Percentiles rank a stretch among this genome's conserved stretches.
These are phyloP conservation scores for Dermatophagoides farinae DNA, from an alignment of 1,140 invertebrate species.

Conservation along the genomic window DNA sequence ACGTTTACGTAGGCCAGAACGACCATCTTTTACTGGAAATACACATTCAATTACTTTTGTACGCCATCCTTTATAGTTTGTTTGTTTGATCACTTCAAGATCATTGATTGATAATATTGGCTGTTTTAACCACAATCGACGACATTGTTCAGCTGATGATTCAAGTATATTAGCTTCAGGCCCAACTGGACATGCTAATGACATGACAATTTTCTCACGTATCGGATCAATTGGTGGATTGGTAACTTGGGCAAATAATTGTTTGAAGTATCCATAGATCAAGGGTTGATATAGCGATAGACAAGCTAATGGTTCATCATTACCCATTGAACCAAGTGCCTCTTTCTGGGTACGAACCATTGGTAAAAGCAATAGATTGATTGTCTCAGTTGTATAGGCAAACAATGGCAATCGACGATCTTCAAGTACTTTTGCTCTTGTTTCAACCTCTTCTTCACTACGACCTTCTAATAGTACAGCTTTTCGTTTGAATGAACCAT, in stretches of 20 bases:
- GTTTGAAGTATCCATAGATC: conserved; percentile 94
- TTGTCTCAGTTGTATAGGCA: conserved; percentile 83
- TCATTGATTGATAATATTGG: conserved; percentile 82
- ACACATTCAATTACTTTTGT: conserved; percentile 75
- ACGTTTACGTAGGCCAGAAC: conserved; percentile 48
- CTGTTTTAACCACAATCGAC: conserved; percentile 75
- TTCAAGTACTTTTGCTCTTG: conserved; percentile 15
- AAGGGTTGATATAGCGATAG: conserved; percentile 82
- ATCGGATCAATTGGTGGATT: conserved; percentile 99
- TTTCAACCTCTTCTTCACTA: conserved; percentile 11
- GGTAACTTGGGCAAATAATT: conserved; percentile 98
- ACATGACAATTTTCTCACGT: conserved; percentile 97
- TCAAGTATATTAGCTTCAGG: conserved; percentile 86
- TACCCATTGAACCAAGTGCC: conserved; percentile 96
- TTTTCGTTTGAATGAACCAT: conserved; percentile 5
- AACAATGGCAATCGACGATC: conserved; percentile 75
- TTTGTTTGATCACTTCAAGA: conserved; percentile 63
- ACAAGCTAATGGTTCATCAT: conserved; percentile 90
- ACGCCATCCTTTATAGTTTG: conserved; percentile 71
- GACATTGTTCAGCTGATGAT: conserved; percentile 67
- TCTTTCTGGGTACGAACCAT: conserved; percentile 97
- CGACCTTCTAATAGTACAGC: conserved; percentile 10
- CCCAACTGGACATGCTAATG: conserved; percentile 44
- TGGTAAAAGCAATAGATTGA: conserved; percentile 75
- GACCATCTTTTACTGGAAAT: conserved; percentile 46